These are phyloP conservation scores for Pavo muticus DNA, from an alignment of 2,113 vertebrate species.

Conservation along the genomic window DNA sequence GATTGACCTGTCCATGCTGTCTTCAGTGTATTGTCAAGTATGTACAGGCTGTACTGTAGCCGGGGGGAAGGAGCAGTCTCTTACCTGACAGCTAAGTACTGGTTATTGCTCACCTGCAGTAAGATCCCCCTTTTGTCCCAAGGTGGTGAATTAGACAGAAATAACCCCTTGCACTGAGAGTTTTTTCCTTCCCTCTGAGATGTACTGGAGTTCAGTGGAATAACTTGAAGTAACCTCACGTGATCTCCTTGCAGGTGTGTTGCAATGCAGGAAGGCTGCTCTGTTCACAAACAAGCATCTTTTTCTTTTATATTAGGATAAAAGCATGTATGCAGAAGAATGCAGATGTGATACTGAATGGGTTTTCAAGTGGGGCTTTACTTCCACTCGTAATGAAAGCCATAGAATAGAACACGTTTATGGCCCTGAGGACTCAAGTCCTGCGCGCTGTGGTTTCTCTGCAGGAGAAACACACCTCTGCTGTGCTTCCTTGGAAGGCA, in stretches of 20 bases:
- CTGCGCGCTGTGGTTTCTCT: not conserved
- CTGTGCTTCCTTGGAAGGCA: not conserved
- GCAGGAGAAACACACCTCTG: not conserved
- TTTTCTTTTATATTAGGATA: not conserved
- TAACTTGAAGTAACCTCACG: not conserved
- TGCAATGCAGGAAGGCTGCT: not conserved
- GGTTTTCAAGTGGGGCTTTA: not conserved
- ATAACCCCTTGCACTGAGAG: not conserved
- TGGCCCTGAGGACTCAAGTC: not conserved
- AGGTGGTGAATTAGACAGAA: not conserved
- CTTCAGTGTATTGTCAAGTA: not conserved
- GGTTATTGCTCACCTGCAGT: not conserved
- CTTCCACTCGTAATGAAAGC: not conserved
- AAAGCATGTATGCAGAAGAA: not conserved
- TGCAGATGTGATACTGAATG: not conserved
- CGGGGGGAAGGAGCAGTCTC: not conserved
- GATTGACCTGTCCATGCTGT: not conserved
- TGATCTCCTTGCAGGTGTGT: not conserved
- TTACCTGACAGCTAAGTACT: not conserved
- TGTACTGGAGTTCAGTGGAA: not conserved
- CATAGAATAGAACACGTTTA: not conserved
- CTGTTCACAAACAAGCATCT: not conserved
- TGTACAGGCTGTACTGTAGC: rapidly evolving
- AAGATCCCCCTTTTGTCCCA: not conserved
- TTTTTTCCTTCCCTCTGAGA: not conserved